Conservation (phyloP, 1,140 invertebrate genomes). For the Doryteuthis pealeii region DNA sequence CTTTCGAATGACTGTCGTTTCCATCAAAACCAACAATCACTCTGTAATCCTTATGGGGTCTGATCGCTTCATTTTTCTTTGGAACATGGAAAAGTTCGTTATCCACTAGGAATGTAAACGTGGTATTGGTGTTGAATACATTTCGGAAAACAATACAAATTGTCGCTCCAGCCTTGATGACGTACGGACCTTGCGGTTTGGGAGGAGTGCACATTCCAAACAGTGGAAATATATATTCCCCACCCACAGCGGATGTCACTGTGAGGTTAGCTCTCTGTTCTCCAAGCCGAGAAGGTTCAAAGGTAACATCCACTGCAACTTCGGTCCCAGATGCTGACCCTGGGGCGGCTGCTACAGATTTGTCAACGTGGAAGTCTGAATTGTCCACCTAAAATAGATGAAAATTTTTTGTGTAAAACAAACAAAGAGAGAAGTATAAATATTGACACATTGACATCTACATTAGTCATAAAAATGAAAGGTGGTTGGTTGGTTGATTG, state of each 20-base stretch:
- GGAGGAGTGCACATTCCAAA: slow-evolving; percentile 56
- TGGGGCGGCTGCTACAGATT: slow-evolving; percentile 54
- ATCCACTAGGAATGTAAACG: slow-evolving; percentile 59
- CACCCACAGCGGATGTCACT: slow-evolving; percentile 51
- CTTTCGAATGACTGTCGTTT: slow-evolving; percentile 50
- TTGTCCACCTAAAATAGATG: slow-evolving; percentile 59
- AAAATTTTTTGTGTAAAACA: too few species aligned
- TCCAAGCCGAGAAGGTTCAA: slow-evolving; percentile 59
- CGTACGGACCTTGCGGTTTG: slow-evolving; percentile 60
- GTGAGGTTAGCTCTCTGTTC: slow-evolving; percentile 50
- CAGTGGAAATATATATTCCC: slow-evolving; percentile 59
- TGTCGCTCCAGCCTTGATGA: slow-evolving; percentile 54
- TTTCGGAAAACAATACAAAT: slow-evolving; percentile 58
- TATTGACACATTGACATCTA: too few species aligned
- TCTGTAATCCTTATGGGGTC: slow-evolving; percentile 55
- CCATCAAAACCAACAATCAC: slow-evolving; percentile 60
- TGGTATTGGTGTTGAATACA: slow-evolving; percentile 53
- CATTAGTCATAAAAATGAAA: too few species aligned
- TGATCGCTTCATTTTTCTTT: slow-evolving; percentile 56
- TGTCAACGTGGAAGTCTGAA: slow-evolving; percentile 58
- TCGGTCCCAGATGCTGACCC: slow-evolving; percentile 56
- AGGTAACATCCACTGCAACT: slow-evolving; percentile 56
- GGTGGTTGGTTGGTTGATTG: too few species aligned
- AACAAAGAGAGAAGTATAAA: too few species aligned
- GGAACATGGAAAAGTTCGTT: slow-evolving; percentile 58